Conservation (phyloP, 2,888 invertebrate genomes). For the Abscondita cerata region DNA sequence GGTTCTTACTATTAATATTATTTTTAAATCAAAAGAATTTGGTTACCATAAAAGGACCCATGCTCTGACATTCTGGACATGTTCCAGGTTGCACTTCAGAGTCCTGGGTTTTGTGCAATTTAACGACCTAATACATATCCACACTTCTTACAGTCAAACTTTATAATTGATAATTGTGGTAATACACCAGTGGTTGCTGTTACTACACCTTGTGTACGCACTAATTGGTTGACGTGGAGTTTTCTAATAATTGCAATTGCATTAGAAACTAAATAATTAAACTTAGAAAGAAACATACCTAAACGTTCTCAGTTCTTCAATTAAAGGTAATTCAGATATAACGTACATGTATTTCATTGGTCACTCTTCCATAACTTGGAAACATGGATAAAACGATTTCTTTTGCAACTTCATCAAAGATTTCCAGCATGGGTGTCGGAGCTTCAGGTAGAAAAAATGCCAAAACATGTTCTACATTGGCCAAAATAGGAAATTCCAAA, state of each 20-base stretch:
- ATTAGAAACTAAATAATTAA: slow-evolving; percentile 2
- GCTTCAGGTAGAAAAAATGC: slow-evolving; percentile 98
- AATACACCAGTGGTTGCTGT: slow-evolving; percentile 94
- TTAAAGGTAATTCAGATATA: slow-evolving; percentile 94
- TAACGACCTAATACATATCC: slow-evolving; percentile 96
- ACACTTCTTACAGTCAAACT: slow-evolving; percentile 97
- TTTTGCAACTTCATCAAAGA: slow-evolving; percentile 94
- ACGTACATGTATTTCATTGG: slow-evolving; percentile 92
- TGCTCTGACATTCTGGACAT: slow-evolving; percentile 97
- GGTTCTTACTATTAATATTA: too few species aligned
- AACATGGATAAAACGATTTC: slow-evolving; percentile 92
- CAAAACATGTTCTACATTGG: slow-evolving; percentile 88
- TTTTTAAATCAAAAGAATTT: too few species aligned
- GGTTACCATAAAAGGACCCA: slow-evolving; percentile 88
- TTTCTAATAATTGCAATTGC: slow-evolving; percentile 61
- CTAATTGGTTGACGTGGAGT: slow-evolving; percentile 91
- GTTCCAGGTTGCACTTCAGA: slow-evolving; percentile 94
- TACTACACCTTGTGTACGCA: slow-evolving; percentile 93
- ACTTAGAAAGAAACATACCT: slow-evolving; percentile 60
- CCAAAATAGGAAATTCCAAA: slow-evolving; percentile 92
- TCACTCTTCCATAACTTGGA: slow-evolving; percentile 94
- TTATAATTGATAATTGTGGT: slow-evolving; percentile 94
- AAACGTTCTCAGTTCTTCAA: slow-evolving; percentile 95
- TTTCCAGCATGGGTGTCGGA: slow-evolving; percentile 94
- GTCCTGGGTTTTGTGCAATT: slow-evolving; percentile 90